Evolutionary conservation across 2,888 invertebrate species (phyloP).

Genomic region (Netelia melanura): DNA sequence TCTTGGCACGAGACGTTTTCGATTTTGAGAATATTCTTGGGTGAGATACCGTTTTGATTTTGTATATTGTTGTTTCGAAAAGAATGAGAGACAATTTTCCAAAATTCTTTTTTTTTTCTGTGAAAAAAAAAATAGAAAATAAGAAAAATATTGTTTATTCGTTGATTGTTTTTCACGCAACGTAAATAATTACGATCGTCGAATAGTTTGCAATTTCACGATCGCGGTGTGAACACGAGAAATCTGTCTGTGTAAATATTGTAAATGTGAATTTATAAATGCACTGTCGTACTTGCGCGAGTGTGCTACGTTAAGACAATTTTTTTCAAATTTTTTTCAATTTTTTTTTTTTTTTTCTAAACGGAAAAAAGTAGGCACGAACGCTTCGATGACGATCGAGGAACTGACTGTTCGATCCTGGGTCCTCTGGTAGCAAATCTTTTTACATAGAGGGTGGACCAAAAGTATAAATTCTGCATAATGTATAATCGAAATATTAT

Average conservation of each 20-base stretch:
- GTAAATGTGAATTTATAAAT: slow-evolving; percentile 48
- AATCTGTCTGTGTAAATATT: slow-evolving; percentile 57
- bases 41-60: too few species aligned
- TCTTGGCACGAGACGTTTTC: too few species aligned
- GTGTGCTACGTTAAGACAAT: too few species aligned
- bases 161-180: neutral
- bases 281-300: slow-evolving; percentile 6
- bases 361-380: neutral
- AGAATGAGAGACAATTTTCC: too few species aligned
- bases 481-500: slow-evolving; percentile 37
- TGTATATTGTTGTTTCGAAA: too few species aligned
- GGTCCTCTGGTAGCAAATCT: slow-evolving; percentile 55
- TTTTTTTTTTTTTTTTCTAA: slow-evolving; percentile 30
- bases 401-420: slow-evolving; percentile 37
- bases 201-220: neutral
- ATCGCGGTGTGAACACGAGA: slow-evolving; percentile 18
- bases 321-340: too few species aligned
- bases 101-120: too few species aligned
- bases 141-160: too few species aligned
- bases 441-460: slow-evolving; percentile 59
- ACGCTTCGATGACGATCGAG: slow-evolving; percentile 6
- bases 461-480: slow-evolving; percentile 55
- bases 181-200: neutral
- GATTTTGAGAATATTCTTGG: too few species aligned
- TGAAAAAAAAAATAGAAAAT: too few species aligned